Evolutionary conservation across 2,113 vertebrate genomes (phyloP).

Genomic region (Ciconia stormi): DNA sequence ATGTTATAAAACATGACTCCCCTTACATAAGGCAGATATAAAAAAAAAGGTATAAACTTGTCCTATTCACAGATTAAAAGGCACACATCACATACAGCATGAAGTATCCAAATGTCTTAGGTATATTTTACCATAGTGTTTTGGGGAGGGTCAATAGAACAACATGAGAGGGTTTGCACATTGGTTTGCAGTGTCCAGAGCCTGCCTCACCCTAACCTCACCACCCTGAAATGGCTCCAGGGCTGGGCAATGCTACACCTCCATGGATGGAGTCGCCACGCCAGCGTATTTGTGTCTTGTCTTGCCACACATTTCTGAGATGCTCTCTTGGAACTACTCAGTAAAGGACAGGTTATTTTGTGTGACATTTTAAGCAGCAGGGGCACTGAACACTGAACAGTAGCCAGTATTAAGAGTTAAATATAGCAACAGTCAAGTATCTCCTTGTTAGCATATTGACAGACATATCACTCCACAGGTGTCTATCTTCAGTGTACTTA

Average conservation of each 20-base stretch:
- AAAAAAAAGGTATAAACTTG: not conserved
- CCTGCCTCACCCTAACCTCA: not conserved
- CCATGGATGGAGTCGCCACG: fast-evolving
- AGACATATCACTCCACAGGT: not conserved
- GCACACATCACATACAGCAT: not conserved
- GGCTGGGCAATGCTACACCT: not conserved
- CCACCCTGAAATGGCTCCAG: not conserved
- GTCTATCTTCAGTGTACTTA: not conserved
- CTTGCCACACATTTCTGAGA: not conserved
- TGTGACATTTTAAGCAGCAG: not conserved
- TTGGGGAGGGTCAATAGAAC: not conserved
- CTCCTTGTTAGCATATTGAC: not conserved
- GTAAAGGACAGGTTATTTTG: not conserved
- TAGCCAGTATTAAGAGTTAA: not conserved
- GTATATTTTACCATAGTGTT: fast-evolving
- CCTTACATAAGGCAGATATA: not conserved
- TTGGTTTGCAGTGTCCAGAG: not conserved
- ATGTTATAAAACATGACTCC: not conserved
- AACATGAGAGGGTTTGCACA: not conserved
- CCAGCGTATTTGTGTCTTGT: not conserved
- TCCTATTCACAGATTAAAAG: not conserved
- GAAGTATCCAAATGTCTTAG: not conserved
- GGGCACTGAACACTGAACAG: not conserved
- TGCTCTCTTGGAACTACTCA: not conserved
- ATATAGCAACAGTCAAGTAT: not conserved